Base-by-base conservation (phyloP, 2,797 vertebrate genomes). In the Onychomys torridus region DNA sequence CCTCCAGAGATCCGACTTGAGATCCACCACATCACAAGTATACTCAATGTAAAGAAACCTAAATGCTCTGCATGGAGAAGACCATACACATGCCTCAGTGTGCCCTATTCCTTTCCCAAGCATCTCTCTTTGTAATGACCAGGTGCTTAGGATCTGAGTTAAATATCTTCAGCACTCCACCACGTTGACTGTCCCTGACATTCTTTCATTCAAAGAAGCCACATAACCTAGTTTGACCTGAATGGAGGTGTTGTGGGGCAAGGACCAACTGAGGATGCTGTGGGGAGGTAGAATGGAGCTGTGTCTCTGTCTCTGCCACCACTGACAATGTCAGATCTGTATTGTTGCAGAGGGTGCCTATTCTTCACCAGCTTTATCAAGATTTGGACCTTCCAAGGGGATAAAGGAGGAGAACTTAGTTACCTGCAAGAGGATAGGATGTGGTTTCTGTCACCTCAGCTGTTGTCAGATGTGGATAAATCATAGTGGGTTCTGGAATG, bases 21-120 rank as follows among this genome's bases (percentile, higher is more conserved):
- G 7, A 61, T 12, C 6, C 55, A 61, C 23, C 21, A 17, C 55
- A 82, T 82, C 55, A 82, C 23, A 61, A 29, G 25, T 17, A 40
- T 40, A 29, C 13, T 63, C 14, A 43, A 37, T 5, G 1, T 61
- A 32, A 61, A 83, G 25, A 29, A 27, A 76, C 25, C 81, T 40
- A 40, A 82, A 13, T 40, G 7, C 13, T 59, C 25, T 82, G 16
- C 14, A 40, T 82, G 25, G 13, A 40, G 23, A 59, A 82, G 13
- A 4, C 79, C 52, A 75, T 37, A 59, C 0, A 0, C 0, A 2
- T 82, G n/a, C n/a, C 2, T 10, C 78, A 40, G 6, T 37, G 23
- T 37, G 3, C 14, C 23, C 6, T 11, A 40, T 37, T 5, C 46
- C 14, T 29, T 71, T 40, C 7, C 9, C 37, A 52, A 27, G 2